Base-by-base conservation (phyloP, 2,888 invertebrate genomes). In the Pilophorus perplexus region DNA sequence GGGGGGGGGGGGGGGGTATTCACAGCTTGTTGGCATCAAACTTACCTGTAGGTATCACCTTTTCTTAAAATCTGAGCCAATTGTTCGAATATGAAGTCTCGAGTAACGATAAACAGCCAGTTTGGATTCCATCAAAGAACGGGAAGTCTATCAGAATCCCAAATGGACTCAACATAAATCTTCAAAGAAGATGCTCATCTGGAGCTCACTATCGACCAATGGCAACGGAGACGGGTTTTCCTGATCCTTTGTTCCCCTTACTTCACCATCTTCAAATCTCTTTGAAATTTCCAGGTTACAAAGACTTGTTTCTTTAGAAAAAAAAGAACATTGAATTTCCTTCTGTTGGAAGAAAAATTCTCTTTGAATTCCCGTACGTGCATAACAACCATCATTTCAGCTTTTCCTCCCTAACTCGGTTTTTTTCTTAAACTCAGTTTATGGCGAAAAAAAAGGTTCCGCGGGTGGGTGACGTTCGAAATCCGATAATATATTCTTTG, bases 301-400 rank as follows among this genome's bases (percentile, higher is more conserved):
- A 50, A 27, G 50, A 50, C 27, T 12, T 12, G 27, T 3, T 27
- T n/a, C 27, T 16, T 50, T 50, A 27, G 25, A 48, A 48, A 25
- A 22, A 25, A 25, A 23, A 50, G 25, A 50, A 27, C 50, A 50
- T 46, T 46, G 46, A 22, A 46, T 50, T 50, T 50, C 50, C 16
- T 2, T 50, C 3, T 3, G 28, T n/a, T 23, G 27, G 22, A 23
- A 25, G 42, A 57, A 57, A 57, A 57, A 57, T 23, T 57, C 42
- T 18, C 57, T 57, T 57, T 57, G 57, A 40, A 57, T 57, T 57
- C 42, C 57, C 40, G 57, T 57, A 40, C 42, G 57, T 57, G 57
- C 20, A 16, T 33, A 22, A 23, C 57, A 14, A 20, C 12, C 57
- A 40, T 57, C 22, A 57, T 57, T 25, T 42, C 25, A 23, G 23